These are phyloP conservation scores for Cardiocondyla obscurior DNA, from an alignment of 1,140 invertebrate species.

Conservation along the genomic window DNA sequence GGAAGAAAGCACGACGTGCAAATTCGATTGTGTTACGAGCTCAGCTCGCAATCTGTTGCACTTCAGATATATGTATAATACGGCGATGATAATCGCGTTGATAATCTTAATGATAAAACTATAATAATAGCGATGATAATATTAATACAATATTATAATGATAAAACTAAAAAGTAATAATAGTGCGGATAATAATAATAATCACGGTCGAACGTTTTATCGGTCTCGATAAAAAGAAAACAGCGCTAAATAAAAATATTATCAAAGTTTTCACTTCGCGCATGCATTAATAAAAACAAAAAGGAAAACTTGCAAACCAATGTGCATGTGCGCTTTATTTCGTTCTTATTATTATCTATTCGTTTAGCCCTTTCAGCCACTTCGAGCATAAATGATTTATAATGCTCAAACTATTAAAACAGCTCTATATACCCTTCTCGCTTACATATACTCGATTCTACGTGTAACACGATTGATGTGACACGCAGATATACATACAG, in stretches of 20 bases:
- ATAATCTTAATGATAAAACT: slow-evolving; percentile 55
- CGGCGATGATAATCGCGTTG: slow-evolving; percentile 51
- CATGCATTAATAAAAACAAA: slow-evolving; percentile 56
- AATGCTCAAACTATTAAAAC: slow-evolving; percentile 48
- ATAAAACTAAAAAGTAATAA: slow-evolving; percentile 54
- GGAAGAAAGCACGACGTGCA: slow-evolving; percentile 16
- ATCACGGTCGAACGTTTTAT: slow-evolving; percentile 46
- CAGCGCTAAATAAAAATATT: slow-evolving; percentile 64
- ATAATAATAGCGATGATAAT: slow-evolving; percentile 59
- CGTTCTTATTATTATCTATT: slow-evolving; percentile 6
- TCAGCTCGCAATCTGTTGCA: slow-evolving; percentile 13
- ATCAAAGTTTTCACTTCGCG: slow-evolving; percentile 60
- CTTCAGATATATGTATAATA: slow-evolving; percentile 20
- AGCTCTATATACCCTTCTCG: background rate
- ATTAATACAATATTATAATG: slow-evolving; percentile 58
- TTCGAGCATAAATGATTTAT: slow-evolving; percentile 54
- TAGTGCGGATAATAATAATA: slow-evolving; percentile 37
- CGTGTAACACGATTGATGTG: background rate
- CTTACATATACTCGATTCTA: slow-evolving; percentile 17
- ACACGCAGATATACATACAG: slow-evolving; percentile 23
- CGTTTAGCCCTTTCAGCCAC: slow-evolving; percentile 3
- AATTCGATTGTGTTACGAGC: slow-evolving; percentile 21
- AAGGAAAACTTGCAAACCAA: slow-evolving; percentile 47
- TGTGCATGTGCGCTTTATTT: slow-evolving; percentile 24
- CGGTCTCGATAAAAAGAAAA: slow-evolving; percentile 65